Percentiles rank a stretch among this genome's conserved stretches.
Evolutionary conservation across 2,113 vertebrate genomes (phyloP).

Genomic region (Stegostoma tigrinum): DNA sequence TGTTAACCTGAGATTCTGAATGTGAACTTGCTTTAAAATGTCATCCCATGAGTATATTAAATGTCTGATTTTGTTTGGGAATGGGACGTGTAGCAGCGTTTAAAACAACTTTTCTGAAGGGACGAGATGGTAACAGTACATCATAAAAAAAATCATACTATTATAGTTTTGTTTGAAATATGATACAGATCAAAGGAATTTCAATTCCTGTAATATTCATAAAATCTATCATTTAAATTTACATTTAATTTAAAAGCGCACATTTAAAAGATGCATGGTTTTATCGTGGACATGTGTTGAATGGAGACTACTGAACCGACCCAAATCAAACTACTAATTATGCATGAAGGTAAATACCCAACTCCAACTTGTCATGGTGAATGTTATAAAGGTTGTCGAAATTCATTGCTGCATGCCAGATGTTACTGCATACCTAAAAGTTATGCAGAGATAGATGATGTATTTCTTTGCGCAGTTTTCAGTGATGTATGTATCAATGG

Average conservation of each 20-base stretch:
- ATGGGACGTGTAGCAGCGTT: neutral
- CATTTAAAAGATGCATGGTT: neutral
- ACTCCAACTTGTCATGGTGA: neutral
- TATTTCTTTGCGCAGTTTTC: neutral
- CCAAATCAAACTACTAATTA: neutral
- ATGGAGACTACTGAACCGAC: neutral
- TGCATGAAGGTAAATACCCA: neutral
- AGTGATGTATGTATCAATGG: conserved; percentile 1
- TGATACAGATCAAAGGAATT: neutral
- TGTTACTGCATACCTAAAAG: conserved; percentile 17
- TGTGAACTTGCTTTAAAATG: neutral
- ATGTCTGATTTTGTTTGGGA: neutral
- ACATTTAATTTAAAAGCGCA: neutral
- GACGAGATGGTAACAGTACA: neutral
- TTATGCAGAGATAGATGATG: conserved; percentile 9
- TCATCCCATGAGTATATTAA: neutral
- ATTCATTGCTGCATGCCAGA: conserved; percentile 34
- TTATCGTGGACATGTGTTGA: neutral
- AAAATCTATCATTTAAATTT: neutral
- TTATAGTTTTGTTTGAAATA: neutral
- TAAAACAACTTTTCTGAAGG: neutral
- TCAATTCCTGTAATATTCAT: neutral
- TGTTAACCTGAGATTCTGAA: neutral
- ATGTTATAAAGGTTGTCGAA: conserved; percentile 1
- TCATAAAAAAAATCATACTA: neutral